Evolutionary conservation across 2,888 invertebrate species (phyloP).

Genomic region (Gonocerus acuteangulatus): DNA sequence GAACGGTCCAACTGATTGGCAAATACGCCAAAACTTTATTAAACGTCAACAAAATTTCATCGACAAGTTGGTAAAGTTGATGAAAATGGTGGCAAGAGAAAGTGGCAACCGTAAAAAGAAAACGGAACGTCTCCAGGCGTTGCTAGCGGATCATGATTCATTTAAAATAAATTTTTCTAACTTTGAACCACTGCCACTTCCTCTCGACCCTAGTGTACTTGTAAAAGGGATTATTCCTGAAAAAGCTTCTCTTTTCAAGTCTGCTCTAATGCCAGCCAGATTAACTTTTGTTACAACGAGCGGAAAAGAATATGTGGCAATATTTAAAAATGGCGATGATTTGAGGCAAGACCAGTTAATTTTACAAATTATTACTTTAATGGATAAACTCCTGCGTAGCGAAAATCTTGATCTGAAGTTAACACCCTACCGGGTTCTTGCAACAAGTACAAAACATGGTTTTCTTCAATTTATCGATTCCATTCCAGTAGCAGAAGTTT

Average conservation of each 20-base stretch:
- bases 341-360: constrained; percentile 94
- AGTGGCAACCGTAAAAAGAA: constrained; percentile 87
- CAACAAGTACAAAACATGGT: constrained; percentile 92
- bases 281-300: constrained; percentile 78
- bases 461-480: constrained; percentile 95
- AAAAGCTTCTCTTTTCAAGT: constrained; percentile 90
- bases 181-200: constrained; percentile 89
- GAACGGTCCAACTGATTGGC: constrained; percentile 58
- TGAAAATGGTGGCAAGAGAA: constrained; percentile 81
- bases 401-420: constrained; percentile 95
- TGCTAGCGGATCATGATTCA: constrained; percentile 70
- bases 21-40: constrained; percentile 66
- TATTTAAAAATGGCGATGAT: constrained; percentile 97
- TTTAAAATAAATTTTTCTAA: constrained; percentile 80
- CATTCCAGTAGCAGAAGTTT: constrained; percentile 82
- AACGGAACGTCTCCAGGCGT: constrained; percentile 76
- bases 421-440: constrained; percentile 90
- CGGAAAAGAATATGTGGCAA: constrained; percentile 81
- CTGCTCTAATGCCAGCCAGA: constrained; percentile 89
- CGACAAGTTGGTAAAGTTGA: constrained; percentile 80
- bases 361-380: constrained; percentile 93
- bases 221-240: constrained; percentile 83
- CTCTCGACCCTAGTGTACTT: constrained; percentile 83
- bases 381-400: constrained; percentile 88
- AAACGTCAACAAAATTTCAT: constrained; percentile 84